A percentile compares a stretch with the other conserved stretches of the same genome.
Conservation (phyloP, 2,888 invertebrate species). For the Tridacna crocea region DNA sequence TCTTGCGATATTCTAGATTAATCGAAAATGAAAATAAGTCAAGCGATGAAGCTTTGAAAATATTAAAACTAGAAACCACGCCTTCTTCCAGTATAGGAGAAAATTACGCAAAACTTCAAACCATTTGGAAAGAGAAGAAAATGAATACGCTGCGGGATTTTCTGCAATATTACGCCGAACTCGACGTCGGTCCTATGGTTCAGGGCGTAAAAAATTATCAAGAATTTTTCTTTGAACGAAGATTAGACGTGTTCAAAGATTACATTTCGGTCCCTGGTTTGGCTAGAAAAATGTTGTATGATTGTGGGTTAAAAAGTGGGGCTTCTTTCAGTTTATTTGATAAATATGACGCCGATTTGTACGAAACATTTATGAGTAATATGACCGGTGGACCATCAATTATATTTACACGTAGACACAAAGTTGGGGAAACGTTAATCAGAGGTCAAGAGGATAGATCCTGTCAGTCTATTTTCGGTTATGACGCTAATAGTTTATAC, state of each 20-base stretch:
- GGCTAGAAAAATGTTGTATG: no score
- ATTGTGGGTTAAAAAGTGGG: no score
- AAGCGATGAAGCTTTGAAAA: neutral
- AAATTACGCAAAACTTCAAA: constrained; percentile 27
- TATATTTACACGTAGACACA: no score
- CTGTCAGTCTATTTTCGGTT: constrained; percentile 24
- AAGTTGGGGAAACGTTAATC: no score
- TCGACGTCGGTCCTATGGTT: constrained; percentile 55
- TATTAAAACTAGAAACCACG: constrained; percentile 7
- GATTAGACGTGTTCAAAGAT: neutral
- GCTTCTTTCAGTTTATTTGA: no score
- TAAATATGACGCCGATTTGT: no score
- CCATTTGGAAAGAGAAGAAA: constrained; percentile 50
- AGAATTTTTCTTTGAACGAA: constrained; percentile 44
- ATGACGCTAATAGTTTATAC: constrained; percentile 56
- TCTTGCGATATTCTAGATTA: neutral
- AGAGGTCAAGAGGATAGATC: neutral
- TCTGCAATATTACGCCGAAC: constrained; percentile 61
- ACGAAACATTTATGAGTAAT: no score
- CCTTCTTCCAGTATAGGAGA: constrained; percentile 12
- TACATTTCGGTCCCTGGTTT: no score
- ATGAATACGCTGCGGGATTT: constrained; percentile 62
- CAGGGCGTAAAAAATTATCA: constrained; percentile 48
- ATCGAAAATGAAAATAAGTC: constrained; percentile 5
- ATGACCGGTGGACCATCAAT: no score